Percentiles rank a stretch among this genome's conserved stretches.
Conservation (phyloP, 2,797 vertebrate species). For the Pangasius larnaudii region DNA sequence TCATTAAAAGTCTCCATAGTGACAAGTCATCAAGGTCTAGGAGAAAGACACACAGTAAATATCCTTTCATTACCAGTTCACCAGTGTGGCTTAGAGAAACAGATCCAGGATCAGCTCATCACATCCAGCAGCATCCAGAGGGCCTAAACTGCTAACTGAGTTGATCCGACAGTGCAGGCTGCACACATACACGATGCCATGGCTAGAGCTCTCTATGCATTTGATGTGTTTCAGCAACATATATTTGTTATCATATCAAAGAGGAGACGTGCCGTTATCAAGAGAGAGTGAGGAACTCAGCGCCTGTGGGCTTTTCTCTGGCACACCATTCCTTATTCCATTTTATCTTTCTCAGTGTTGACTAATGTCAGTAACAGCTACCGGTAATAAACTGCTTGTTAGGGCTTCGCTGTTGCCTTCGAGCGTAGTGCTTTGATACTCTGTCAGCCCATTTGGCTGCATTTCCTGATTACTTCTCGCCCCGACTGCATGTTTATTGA, state of each 20-base stretch:
- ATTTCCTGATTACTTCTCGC: slow-evolving; percentile 96
- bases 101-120: slow-evolving; percentile 14
- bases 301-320: slow-evolving; percentile 87
- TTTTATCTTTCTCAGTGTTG: slow-evolving; percentile 99
- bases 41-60: background rate
- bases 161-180: background rate
- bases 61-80: background rate
- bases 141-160: background rate
- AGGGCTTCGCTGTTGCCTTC: slow-evolving; percentile 92
- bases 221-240: slow-evolving; percentile 98
- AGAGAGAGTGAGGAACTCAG: slow-evolving; percentile 85
- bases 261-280: slow-evolving; percentile 90
- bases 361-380: slow-evolving; percentile 99
- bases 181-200: background rate
- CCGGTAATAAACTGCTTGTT: slow-evolving; percentile 99
- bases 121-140: background rate
- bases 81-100: slow-evolving; percentile 6
- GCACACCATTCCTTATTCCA: slow-evolving; percentile 94
- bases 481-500: slow-evolving; percentile 98
- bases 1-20: background rate
- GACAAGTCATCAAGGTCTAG: background rate
- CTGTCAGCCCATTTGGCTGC: slow-evolving; percentile 94
- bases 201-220: slow-evolving; percentile 66
- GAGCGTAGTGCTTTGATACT: slow-evolving; percentile 95
- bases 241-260: slow-evolving; percentile 99